These are phyloP conservation scores for Bettongia penicillata DNA, from an alignment of 2,113 vertebrate species.

Conservation along the genomic window DNA sequence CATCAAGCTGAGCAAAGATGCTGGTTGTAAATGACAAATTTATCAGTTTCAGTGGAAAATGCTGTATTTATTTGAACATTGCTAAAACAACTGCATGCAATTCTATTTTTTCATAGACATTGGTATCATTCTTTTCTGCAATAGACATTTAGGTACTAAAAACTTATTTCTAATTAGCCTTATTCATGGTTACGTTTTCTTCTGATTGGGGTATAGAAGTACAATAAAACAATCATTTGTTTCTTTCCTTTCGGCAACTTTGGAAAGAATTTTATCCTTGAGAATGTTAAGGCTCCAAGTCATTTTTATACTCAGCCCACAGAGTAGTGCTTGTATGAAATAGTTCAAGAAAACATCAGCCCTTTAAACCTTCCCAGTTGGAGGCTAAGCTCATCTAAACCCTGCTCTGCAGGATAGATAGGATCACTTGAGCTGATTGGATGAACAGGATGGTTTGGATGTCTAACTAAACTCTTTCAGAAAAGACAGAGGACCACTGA, in stretches of 20 bases:
- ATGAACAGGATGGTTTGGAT: background rate
- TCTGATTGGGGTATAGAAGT: background rate
- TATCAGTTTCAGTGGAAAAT: constrained; percentile 54
- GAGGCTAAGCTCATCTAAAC: background rate
- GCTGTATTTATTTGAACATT: constrained; percentile 70
- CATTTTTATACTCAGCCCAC: constrained; percentile 59
- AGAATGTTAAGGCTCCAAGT: constrained; percentile 68
- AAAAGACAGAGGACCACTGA: background rate
- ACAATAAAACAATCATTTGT: constrained; percentile 38
- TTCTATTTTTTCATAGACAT: constrained; percentile 61
- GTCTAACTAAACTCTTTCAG: background rate
- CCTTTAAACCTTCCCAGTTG: constrained; percentile 24
- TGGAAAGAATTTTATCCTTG: constrained; percentile 70
- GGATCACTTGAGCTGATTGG: background rate
- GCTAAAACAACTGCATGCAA: constrained; percentile 21
- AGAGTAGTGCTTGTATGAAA: constrained; percentile 60
- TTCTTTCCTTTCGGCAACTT: constrained; percentile 47
- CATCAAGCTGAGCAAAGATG: constrained; percentile 58
- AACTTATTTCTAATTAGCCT: constrained; percentile 58
- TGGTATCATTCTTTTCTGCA: constrained; percentile 54
- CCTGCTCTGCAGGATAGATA: background rate
- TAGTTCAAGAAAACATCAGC: constrained; percentile 52
- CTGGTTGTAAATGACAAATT: constrained; percentile 63
- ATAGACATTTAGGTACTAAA: constrained; percentile 58
- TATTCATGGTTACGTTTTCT: constrained; percentile 27